Evolutionary conservation across 2,888 invertebrate genomes (phyloP).

Genomic region (Drosophila macrospina): DNA sequence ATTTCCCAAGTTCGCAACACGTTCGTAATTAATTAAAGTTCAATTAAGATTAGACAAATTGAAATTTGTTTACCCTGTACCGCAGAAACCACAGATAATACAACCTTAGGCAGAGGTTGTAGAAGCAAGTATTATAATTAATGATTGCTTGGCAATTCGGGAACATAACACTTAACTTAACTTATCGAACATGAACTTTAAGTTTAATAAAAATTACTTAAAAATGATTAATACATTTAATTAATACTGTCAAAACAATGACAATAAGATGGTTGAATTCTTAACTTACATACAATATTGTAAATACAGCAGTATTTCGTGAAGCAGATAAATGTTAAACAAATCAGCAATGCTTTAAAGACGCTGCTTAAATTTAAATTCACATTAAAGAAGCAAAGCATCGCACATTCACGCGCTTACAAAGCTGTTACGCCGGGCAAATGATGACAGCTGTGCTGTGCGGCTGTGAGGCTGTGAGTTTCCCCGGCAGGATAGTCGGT

Average conservation of each 20-base stretch:
- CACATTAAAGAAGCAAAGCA: conserved; percentile 42
- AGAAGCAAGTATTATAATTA: conserved; percentile 17
- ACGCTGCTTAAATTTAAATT: conserved; percentile 41
- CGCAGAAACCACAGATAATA: conserved; percentile 1
- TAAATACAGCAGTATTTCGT: too few relatives aligned
- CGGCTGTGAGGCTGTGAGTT: not conserved
- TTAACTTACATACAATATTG: too few relatives aligned
- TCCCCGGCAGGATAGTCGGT: conserved; percentile 10
- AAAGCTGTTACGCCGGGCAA: conserved; percentile 37
- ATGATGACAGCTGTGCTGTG: conserved; percentile 41
- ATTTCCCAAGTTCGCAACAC: conserved; percentile 14
- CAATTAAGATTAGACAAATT: conserved; percentile 13
- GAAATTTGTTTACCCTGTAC: conserved; percentile 11
- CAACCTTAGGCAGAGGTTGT: conserved; percentile 7
- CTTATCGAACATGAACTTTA: not conserved
- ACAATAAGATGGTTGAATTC: too few relatives aligned
- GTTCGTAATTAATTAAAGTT: conserved; percentile 21
- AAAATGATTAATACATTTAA: too few relatives aligned
- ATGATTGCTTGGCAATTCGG: conserved; percentile 8
- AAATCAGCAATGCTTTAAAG: conserved; percentile 1
- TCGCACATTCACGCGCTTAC: too few relatives aligned
- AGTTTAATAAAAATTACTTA: not conserved
- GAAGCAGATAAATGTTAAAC: too few relatives aligned
- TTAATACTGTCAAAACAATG: too few relatives aligned
- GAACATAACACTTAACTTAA: not conserved